phyloP scores from a whole-genome alignment of 2,113 vertebrate species.

The Stegastes partitus region DNA sequence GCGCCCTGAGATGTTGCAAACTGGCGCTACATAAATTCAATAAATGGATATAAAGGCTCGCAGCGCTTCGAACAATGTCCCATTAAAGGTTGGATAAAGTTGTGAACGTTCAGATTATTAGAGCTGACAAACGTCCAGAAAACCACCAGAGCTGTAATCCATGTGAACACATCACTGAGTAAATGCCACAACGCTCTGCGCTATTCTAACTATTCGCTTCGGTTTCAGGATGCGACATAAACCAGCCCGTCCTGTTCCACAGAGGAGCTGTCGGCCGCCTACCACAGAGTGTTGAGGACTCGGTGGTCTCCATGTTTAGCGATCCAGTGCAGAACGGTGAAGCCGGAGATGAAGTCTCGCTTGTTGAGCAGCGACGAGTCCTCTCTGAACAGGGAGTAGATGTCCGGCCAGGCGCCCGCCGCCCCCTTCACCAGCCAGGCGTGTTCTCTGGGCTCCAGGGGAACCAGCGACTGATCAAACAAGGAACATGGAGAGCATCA shows the following conservation, averaged over 20 bases:
- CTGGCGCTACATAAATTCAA: no score
- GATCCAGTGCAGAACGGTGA: conserved; percentile 94
- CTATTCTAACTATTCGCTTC: not conserved
- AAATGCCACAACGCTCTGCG: no score
- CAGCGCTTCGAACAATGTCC: no score
- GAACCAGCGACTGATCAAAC: conserved; percentile 74
- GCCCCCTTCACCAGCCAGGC: conserved; percentile 92
- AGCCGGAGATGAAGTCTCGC: conserved; percentile 93
- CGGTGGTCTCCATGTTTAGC: conserved; percentile 91
- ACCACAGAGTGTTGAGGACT: conserved; percentile 89
- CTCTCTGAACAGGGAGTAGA: conserved; percentile 88
- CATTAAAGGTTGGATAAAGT: no score
- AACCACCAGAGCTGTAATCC: no score
- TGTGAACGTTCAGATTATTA: no score
- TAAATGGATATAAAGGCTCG: no score
- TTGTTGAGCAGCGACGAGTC: conserved; percentile 88
- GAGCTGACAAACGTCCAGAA: no score
- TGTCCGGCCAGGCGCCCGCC: conserved; percentile 86
- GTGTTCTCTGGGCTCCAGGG: conserved; percentile 89
- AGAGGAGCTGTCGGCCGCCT: not conserved
- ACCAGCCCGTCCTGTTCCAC: not conserved
- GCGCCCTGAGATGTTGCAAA: no score
- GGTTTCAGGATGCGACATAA: not conserved
- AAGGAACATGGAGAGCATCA: no score
- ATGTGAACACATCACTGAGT: no score